Conservation (phyloP, 2,113 vertebrate species). For the Psittacara wagleri region DNA sequence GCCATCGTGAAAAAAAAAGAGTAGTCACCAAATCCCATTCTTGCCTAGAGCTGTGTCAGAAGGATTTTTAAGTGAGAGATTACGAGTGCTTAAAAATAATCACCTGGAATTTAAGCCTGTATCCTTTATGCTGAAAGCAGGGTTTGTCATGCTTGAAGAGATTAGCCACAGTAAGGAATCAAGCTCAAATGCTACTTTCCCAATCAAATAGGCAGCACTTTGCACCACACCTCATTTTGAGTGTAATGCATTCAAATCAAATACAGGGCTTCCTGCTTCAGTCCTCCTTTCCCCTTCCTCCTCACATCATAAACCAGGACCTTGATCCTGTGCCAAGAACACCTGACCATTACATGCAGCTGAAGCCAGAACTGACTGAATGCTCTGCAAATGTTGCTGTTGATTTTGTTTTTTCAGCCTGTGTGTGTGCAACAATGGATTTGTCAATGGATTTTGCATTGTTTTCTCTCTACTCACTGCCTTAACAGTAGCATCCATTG, state of each 20-base stretch:
- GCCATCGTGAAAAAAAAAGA: neutral
- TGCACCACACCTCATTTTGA: neutral
- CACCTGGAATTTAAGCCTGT: neutral
- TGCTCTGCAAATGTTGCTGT: neutral
- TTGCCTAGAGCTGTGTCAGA: neutral
- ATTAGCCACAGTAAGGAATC: neutral
- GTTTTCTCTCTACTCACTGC: neutral
- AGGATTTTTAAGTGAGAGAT: neutral
- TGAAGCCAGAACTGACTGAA: neutral
- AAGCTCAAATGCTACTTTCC: neutral
- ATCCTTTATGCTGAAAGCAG: neutral
- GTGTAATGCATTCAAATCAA: neutral
- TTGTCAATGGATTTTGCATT: neutral
- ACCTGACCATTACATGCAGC: neutral
- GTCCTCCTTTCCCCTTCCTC: neutral
- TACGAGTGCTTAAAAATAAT: neutral
- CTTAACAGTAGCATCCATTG: neutral
- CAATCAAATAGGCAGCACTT: rapidly evolving
- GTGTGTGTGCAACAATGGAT: neutral
- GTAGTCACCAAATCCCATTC: neutral
- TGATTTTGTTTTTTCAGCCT: neutral
- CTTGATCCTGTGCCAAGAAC: neutral
- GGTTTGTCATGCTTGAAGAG: neutral
- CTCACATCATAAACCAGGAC: neutral
- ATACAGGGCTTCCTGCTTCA: neutral